Base-by-base conservation (phyloP, 2,888 invertebrate species). In the Adelphocoris suturalis region DNA sequence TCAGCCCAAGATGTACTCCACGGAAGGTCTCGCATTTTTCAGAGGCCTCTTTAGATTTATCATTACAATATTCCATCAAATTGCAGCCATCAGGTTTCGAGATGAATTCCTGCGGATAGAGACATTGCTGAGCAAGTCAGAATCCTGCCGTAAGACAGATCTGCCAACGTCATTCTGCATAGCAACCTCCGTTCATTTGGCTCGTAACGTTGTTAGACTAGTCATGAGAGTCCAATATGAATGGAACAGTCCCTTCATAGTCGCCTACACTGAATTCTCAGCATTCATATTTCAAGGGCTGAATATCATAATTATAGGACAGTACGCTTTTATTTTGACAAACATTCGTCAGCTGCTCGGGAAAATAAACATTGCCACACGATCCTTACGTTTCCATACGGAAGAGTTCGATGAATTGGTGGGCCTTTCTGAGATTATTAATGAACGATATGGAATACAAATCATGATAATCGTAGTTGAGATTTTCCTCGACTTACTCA, bases 401-500 rank as follows among this genome's bases (percentile, higher is more conserved):
- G 28, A 75, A 13, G 12, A 28, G 12, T 75, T 27, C 75, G 75
- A 75, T 28, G 12, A 19, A 19, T 27, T 75, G 23, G 23, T 75
- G 3, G 23, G 1, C 16, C 0, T 12, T n/a, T 14, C 75, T n/a
- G n/a, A 75, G 75, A 75, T n/a, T n/a, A 28, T 75, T 12, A 75
- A 75, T 11, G 28, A 75, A 19, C 75, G 75, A 5, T 75, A 75
- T 11, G 75, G 75, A 28, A 19, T 75, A 27, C 75, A 75, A 75
- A 75, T 27, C n/a, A 16, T 75, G 28, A 27, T 75, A 9, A 75
- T 75, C 19, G 28, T 75, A 19, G 23, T 75, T 75, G 23, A 75
- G 13, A 28, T 75, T 19, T 75, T 75, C 19, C 75, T 75, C 23
- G 75, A 27, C 11, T 13, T 75, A 19, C 75, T 75, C n/a, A 75